Conservation (phyloP, 2,797 vertebrate species). For the Morelia viridis region DNA sequence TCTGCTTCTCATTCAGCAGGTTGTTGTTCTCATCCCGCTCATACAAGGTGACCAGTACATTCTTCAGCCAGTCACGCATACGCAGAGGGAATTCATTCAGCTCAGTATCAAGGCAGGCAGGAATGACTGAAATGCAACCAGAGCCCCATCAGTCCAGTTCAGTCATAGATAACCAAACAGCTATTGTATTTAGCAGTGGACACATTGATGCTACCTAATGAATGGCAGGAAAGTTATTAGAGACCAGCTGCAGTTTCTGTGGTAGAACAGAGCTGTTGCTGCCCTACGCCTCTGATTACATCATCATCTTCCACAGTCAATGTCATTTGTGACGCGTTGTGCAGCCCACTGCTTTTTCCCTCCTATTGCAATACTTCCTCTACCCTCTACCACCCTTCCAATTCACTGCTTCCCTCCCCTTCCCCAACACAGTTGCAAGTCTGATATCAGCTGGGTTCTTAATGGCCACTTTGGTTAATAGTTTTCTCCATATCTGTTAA, state of each 20-base stretch:
- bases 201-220: neutral
- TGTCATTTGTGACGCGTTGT: neutral
- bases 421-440: neutral
- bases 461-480: neutral
- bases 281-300: neutral
- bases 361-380: neutral
- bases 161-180: neutral
- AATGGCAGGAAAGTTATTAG: neutral
- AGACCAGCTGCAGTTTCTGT: neutral
- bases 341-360: neutral
- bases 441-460: neutral
- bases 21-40: conserved; percentile 94
- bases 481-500: neutral
- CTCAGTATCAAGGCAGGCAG: conserved; percentile 88
- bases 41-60: conserved; percentile 94
- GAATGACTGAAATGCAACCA: conserved; percentile 78
- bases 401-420: neutral
- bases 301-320: neutral
- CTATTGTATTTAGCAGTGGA: neutral
- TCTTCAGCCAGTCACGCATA: conserved; percentile 99
- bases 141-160: neutral
- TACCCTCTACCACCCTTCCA: neutral
- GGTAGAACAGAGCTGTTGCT: neutral
- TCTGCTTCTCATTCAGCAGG: conserved; percentile 97
- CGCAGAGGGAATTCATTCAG: conserved; percentile 95